Base-by-base conservation (phyloP, 2,113 vertebrate genomes). In the Mobula birostris region DNA sequence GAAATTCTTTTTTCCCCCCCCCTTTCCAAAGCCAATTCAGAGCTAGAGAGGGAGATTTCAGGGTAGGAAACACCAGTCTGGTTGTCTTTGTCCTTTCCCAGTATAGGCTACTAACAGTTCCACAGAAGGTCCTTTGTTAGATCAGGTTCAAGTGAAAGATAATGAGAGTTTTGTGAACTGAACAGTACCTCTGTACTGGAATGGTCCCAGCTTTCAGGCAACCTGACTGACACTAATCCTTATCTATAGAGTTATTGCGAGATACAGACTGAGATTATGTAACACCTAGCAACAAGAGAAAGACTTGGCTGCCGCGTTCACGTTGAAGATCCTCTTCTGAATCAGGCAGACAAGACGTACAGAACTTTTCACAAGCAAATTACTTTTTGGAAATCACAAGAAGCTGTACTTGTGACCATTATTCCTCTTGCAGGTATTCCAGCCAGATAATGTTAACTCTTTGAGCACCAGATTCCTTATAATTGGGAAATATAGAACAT, bases 221-320 rank as follows among this genome's bases (percentile, higher is more conserved):
- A 74, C 68, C 91, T 93, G 91, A 93, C 91, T 93, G 70, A 93
- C 91, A 72, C 70, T 93, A 93, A 93, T 93, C 70, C 70, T 76
- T 93, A 93, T 93, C 36, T 93, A 93, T 24, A 74, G 91, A 93
- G 91, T 93, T 87, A 93, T 74, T 93, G 91, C 91, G 40, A 56
- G 91, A 70, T 70, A 72, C 90, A 93, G 91, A 74, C 36, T 76
- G 70, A 56, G 40, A 21, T 36, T 93, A 70, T 12, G 6, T 93
- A 74, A 93, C 91, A 93, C 68, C 70, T 76, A 76, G 91, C 91
- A 93, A 93, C 91, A 93, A 9, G 83, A 48, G 70, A 93, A 93
- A 48, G 40, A 40, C 32, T 74, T 93, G 88, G 91, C 91, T 48
- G 32, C 7, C 9, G 21, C 36, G 24, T 32, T 70, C 48, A 74